Percentiles rank a stretch among this genome's conserved stretches.
Evolutionary conservation across 2,113 vertebrate species (phyloP).

Genomic region (Carassius carassius): DNA sequence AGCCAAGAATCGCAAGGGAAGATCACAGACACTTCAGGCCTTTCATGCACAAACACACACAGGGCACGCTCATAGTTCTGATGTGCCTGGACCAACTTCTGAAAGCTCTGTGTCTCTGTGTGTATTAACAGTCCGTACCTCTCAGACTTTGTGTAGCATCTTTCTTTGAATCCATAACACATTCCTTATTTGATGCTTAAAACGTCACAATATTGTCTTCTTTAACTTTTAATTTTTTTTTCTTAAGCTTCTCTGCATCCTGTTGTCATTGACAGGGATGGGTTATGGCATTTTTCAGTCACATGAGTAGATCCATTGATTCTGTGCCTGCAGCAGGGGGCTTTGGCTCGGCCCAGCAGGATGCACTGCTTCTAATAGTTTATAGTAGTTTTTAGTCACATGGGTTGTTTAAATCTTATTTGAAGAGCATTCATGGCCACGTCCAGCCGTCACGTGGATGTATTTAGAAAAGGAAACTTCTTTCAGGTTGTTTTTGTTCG

Average conservation of each 20-base stretch:
- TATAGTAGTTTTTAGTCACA: slow-evolving; percentile 40
- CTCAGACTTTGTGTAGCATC: background rate
- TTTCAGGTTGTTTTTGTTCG: slow-evolving; percentile 34
- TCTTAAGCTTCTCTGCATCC: background rate
- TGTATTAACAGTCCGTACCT: background rate
- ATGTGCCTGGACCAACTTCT: slow-evolving; percentile 41
- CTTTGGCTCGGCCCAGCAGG: slow-evolving; percentile 27
- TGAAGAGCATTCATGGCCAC: background rate
- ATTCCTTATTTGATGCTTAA: background rate
- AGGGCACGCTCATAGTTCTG: background rate
- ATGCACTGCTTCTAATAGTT: slow-evolving; percentile 27
- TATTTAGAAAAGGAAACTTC: slow-evolving; percentile 29
- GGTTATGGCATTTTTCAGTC: background rate
- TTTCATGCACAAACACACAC: slow-evolving; percentile 38
- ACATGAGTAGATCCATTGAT: slow-evolving; percentile 34
- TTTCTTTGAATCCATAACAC: slow-evolving; percentile 2
- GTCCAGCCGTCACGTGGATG: background rate
- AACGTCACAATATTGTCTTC: background rate
- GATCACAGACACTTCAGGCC: slow-evolving; percentile 39
- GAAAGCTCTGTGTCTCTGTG: background rate
- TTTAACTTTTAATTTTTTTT: background rate
- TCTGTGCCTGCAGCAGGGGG: background rate
- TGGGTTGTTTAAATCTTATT: slow-evolving; percentile 39
- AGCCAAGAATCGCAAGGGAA: slow-evolving; percentile 33
- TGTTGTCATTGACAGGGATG: background rate